Base-by-base conservation (phyloP, 2,797 vertebrate genomes). In the Crocidura indochinensis region DNA sequence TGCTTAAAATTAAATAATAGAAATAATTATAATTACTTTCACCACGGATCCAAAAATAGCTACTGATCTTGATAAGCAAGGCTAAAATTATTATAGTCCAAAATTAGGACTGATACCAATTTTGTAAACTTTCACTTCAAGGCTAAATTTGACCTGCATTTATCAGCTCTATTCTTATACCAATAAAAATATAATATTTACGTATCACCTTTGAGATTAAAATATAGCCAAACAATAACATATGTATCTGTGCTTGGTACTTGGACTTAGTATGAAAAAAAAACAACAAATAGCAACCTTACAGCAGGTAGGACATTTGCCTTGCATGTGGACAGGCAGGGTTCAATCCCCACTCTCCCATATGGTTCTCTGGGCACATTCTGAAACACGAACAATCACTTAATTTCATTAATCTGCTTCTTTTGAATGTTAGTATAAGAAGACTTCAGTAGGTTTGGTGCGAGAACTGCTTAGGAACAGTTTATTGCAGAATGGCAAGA, bases 141-240 rank as follows among this genome's bases (percentile, higher is more conserved):
- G 85, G 22, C 69, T 56, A 84, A 72, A 31, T 49, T 90, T 77
- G 74, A 87, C 72, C 9, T 83, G 8, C 82, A 76, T 46, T 9
- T 51, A 62, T 53, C 77, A 12, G 20, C 60, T 53, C 0, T 1
- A 74, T 81, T 80, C 56, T 88, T 91, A 49, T 6, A 67, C 3
- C 71, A 87, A 24, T 27, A 65, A 27, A 81, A 82, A 65, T 24
- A 38, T 85, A 88, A 71, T 67, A 49, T 74, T 90, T 65, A 71
- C 49, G 56, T 19, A 44, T 73, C 64, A 85, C 8, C 64, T 44
- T n/a, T 69, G 73, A 75, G 86, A 69, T 69, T 26, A 82, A 62
- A 79, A 67, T 88, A 46, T n/a, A 2, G 1, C 15, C 65, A 19
- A 60, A 60, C n/a, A 92, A 64, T 44, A 81, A 91, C 64, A 22